Evolutionary conservation across 2,113 vertebrate species (phyloP).

Genomic region (Hypocryptadius cinnamomeus): DNA sequence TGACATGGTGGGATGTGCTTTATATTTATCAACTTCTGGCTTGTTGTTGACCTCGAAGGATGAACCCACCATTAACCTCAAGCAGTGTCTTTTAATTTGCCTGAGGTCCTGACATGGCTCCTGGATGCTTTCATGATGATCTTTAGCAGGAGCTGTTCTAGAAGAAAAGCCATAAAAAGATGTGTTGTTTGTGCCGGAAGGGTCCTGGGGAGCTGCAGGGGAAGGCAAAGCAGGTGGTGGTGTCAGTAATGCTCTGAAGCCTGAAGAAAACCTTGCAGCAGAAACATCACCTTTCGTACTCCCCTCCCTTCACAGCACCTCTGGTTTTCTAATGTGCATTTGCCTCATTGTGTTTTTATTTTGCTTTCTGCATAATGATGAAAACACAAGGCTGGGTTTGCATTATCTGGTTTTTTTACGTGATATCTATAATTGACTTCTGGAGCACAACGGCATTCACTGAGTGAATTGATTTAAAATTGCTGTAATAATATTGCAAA

Average conservation of each 20-base stretch:
- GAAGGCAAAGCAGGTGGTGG: background rate
- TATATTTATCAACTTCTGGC: background rate
- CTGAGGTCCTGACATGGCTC: background rate
- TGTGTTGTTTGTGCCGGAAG: background rate
- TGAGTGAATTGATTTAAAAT: constrained; percentile 46
- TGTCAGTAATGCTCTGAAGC: background rate
- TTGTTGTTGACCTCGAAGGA: background rate
- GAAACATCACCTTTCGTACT: background rate
- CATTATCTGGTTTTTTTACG: background rate
- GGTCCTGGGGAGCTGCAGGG: background rate
- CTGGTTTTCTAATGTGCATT: background rate
- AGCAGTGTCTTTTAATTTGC: background rate
- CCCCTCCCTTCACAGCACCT: background rate
- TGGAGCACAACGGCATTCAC: background rate
- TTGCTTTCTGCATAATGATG: background rate
- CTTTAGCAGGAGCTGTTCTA: background rate
- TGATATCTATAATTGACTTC: constrained; percentile 41
- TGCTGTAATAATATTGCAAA: constrained; percentile 46
- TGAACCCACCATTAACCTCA: constrained; percentile 1
- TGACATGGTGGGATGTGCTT: background rate
- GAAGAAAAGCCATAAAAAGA: background rate
- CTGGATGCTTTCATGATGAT: background rate
- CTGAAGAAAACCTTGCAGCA: constrained; percentile 6
- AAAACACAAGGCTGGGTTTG: background rate
- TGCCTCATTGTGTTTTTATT: background rate